phyloP scores from a whole-genome alignment of 2,113 vertebrate genomes.

The Laticauda colubrina region DNA sequence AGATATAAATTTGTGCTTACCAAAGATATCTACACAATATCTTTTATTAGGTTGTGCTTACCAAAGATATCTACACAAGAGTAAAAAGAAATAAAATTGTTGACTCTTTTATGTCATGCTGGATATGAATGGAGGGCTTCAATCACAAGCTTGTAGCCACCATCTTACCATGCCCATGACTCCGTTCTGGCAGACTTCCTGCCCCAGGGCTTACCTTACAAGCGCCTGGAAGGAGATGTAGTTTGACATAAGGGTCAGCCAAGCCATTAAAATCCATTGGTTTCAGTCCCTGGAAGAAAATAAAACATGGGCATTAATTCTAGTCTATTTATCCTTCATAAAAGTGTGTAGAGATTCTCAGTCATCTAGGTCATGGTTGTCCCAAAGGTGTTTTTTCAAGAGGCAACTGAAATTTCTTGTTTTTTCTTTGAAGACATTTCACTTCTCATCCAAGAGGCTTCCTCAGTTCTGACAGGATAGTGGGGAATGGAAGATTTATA shows the following conservation, averaged over 20 bases:
- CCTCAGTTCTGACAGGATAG: no score
- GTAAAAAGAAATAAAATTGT: background rate
- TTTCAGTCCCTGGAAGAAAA: conserved; percentile 76
- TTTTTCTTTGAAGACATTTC: no score
- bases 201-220: conserved; percentile 74
- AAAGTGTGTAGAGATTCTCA: no score
- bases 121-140: background rate
- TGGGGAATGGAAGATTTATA: no score
- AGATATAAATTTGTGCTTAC: background rate
- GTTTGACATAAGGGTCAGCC: conserved; percentile 86
- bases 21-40: background rate
- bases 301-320: conserved; percentile 1
- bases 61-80: background rate
- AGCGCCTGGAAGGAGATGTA: conserved; percentile 86
- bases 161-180: background rate
- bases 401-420: no score
- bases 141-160: background rate
- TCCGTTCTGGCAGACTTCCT: background rate
- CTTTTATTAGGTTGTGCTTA: background rate
- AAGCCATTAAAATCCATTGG: conserved; percentile 91
- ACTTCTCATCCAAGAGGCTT: no score
- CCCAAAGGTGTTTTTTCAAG: no score
- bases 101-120: background rate
- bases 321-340: background rate
- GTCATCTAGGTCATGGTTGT: no score